A percentile compares a stretch with the other conserved stretches of the same genome.
Conservation (phyloP, 2,888 invertebrate genomes). For the Drosophila prolongata region DNA sequence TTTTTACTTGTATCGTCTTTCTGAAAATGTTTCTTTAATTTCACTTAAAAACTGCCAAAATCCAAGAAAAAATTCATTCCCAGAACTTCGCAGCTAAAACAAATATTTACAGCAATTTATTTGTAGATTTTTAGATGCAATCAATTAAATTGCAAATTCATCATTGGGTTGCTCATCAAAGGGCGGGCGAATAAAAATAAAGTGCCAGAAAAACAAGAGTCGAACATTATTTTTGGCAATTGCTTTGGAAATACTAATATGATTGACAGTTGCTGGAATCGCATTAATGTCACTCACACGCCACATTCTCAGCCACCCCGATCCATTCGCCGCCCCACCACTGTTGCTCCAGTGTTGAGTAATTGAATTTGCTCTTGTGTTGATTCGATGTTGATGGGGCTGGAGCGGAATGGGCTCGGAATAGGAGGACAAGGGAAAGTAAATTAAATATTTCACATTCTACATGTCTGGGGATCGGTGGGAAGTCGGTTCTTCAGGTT, state of each 20-base stretch:
- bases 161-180: conserved; percentile 54
- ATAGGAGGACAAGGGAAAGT: conserved; percentile 16
- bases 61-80: background rate
- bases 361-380: conserved; percentile 78
- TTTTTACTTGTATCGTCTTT: background rate
- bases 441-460: conserved; percentile 50
- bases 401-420: conserved; percentile 24
- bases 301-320: conserved; percentile 23
- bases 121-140: conserved; percentile 57
- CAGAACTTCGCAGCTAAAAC: conserved; percentile 1
- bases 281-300: conserved; percentile 81
- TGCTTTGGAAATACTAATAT: conserved; percentile 56
- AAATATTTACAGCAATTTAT: conserved; percentile 49
- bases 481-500: background rate
- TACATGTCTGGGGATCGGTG: conserved; percentile 3
- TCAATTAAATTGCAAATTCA: conserved; percentile 75
- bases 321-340: conserved; percentile 7
- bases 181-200: conserved; percentile 42
- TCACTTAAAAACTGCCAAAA: background rate
- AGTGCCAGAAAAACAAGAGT: conserved; percentile 42
- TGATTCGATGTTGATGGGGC: conserved; percentile 65
- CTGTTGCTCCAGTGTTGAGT: conserved; percentile 58
- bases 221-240: conserved; percentile 40
- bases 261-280: conserved; percentile 80
- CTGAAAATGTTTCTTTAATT: too few species aligned